A percentile compares a stretch with the other conserved stretches of the same genome.
Conservation (phyloP, 2,888 invertebrate species). For the Ectropis crepuscularia region DNA sequence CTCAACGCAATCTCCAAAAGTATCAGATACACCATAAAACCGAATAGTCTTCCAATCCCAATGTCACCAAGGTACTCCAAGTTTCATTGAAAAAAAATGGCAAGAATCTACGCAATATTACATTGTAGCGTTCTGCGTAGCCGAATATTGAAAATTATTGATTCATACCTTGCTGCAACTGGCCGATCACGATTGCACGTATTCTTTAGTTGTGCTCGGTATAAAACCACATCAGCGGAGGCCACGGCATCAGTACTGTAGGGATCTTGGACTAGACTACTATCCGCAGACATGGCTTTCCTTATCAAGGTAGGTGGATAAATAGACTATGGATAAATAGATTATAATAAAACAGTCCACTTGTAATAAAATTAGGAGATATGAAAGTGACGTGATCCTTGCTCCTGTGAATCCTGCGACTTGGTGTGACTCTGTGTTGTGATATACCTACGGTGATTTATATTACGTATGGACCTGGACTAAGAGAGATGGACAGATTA, state of each 20-base stretch:
- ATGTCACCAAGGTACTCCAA: conserved; percentile 3
- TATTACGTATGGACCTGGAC: no score
- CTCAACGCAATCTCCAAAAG: no score
- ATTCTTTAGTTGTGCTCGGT: conserved; percentile 67
- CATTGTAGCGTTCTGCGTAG: conserved; percentile 66
- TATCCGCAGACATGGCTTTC: conserved; percentile 65
- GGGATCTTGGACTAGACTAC: conserved; percentile 59
- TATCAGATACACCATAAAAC: no score
- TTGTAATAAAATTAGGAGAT: no score
- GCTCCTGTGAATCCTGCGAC: no score
- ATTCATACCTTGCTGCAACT: conserved; percentile 80
- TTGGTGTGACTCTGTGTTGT: no score
- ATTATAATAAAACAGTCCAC: no score
- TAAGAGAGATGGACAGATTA: no score
- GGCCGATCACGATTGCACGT: conserved; percentile 71
- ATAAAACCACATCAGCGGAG: conserved; percentile 73
- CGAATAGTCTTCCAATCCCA: neutral
- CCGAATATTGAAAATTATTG: conserved; percentile 80
- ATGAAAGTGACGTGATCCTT: no score
- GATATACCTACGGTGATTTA: no score
- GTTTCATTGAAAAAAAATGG: conserved; percentile 40
- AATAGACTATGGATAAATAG: no score
- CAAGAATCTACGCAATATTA: conserved; percentile 60
- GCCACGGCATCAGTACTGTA: conserved; percentile 64
- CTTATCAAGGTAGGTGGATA: conserved; percentile 65